Evolutionary conservation across 2,797 vertebrate genomes (phyloP).

Genomic region (Avahi laniger): DNA sequence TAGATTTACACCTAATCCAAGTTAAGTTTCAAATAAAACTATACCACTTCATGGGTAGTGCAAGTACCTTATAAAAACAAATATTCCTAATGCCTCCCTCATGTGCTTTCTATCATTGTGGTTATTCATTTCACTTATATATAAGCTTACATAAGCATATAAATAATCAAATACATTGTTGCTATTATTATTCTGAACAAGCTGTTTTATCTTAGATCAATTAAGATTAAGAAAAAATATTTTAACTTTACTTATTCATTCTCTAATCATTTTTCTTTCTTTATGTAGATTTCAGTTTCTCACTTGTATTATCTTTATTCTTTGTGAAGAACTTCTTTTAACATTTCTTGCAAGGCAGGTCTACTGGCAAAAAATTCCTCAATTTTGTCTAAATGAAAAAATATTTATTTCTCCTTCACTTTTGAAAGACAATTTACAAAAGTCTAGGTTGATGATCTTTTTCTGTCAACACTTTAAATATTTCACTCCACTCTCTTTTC

Average conservation of each 20-base stretch:
- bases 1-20: neutral
- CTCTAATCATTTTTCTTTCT: neutral
- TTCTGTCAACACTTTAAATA: neutral
- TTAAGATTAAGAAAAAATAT: neutral
- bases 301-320: neutral
- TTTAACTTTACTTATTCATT: neutral
- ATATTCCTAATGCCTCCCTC: neutral
- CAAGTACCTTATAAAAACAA: neutral
- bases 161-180: neutral
- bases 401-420: neutral
- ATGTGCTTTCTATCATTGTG: neutral
- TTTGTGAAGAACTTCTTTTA: neutral
- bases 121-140: neutral
- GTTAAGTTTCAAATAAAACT: neutral
- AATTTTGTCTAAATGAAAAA: neutral
- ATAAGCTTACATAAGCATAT: neutral
- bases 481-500: neutral
- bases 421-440: neutral
- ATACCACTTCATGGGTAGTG: neutral
- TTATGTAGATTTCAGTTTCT: neutral
- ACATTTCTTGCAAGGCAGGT: neutral
- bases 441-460: neutral
- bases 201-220: neutral
- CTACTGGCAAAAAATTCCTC: neutral
- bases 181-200: neutral